Base-by-base conservation (phyloP, 2,113 vertebrate species). In the Willisornis vidua region DNA sequence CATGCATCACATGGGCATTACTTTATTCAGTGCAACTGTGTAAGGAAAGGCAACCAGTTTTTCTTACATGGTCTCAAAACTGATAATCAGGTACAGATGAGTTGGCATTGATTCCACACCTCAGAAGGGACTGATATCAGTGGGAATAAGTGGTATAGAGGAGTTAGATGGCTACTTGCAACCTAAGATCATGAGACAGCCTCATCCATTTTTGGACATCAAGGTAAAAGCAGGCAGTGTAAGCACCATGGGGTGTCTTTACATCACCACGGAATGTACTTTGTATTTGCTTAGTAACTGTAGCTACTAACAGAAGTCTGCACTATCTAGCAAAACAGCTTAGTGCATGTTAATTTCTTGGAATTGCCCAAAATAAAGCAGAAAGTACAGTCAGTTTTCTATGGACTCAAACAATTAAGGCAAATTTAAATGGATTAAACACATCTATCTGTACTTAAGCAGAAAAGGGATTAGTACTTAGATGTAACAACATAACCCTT, bases 141-240 rank as follows among this genome's bases (percentile, higher is more conserved):
- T 10, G 25, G 37, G 12, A 57, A 19, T 19, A 33, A 58, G 49
- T 12, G 37, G 28, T 19, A 14, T 0, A 37, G n/a, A 46, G 43
- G 39, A 72, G 13, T 63, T 41, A 46, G 61, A 23, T n/a, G 49
- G 16, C 31, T 68, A 31, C 41, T 82, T 57, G 49, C 52, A 79
- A 35, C 15, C 31, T 12, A 6, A 52, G 17, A 19, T 57, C 15
- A 1, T 8, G n/a, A 24, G 0, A 0, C 9, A 67, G 12, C 35
- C 43, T 81, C 52, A 5, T 43, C 61, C 73, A 8, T 23, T 62
- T 92, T 33, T 20, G 33, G 13, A 20, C 75, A 84, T 87, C 65
- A 29, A 3, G 35, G 72, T 57, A 71, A 48, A 62, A 90, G 19
- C 87, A 85, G 37, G 51, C 7, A 4, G 45, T 33, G 54, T 45